Evolutionary conservation across 2,888 invertebrate genomes (phyloP).

Genomic region (Eubasilissa splendida): DNA sequence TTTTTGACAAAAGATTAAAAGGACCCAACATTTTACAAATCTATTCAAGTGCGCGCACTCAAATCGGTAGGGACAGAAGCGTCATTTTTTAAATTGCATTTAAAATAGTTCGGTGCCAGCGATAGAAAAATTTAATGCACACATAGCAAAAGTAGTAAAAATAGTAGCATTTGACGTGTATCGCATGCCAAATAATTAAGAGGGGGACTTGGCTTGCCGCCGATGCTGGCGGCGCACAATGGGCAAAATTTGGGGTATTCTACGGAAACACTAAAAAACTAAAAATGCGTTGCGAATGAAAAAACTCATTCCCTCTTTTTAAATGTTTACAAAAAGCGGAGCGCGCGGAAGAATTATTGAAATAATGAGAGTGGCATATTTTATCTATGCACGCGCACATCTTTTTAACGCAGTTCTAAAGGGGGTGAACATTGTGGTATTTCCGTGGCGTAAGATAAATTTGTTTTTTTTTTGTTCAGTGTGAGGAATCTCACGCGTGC

Average conservation of each 20-base stretch:
- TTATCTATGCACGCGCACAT: constrained; percentile 56
- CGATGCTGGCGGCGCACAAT: constrained; percentile 39
- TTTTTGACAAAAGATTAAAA: constrained; percentile 48
- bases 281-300: constrained; percentile 46
- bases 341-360: constrained; percentile 57
- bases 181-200: constrained; percentile 50
- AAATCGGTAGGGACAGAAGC: constrained; percentile 25
- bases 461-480: constrained; percentile 45
- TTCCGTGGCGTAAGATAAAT: constrained; percentile 50
- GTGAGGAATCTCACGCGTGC: constrained; percentile 43
- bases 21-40: constrained; percentile 34
- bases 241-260: constrained; percentile 43
- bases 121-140: constrained; percentile 47
- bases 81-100: constrained; percentile 44
- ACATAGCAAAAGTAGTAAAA: constrained; percentile 45
- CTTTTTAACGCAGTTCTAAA: constrained; percentile 47
- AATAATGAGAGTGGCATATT: constrained; percentile 56
- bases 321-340: constrained; percentile 46
- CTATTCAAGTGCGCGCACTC: constrained; percentile 30
- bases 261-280: constrained; percentile 41
- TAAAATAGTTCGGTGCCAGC: constrained; percentile 23
- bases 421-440: constrained; percentile 48
- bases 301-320: constrained; percentile 53
- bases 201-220: constrained; percentile 43
- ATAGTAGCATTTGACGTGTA: constrained; percentile 52